A percentile compares a stretch with the other conserved stretches of the same genome.
These are phyloP conservation scores for Chinchilla lanigera DNA, from an alignment of 2,113 vertebrate genomes.

Conservation along the genomic window DNA sequence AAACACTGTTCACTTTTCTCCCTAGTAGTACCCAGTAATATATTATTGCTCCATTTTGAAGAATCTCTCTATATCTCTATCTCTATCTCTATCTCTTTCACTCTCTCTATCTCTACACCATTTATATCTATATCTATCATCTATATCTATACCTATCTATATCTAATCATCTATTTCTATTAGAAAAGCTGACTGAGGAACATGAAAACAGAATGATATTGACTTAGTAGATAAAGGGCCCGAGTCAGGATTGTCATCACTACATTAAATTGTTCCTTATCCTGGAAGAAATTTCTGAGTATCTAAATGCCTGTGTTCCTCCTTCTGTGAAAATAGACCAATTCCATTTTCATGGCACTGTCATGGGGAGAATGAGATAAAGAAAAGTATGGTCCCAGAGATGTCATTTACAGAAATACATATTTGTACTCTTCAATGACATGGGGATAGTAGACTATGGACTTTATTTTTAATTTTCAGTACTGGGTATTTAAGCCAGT, in stretches of 20 bases:
- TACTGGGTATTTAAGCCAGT: neutral
- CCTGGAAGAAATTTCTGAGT: neutral
- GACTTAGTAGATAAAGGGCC: neutral
- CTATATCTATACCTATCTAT: too few species aligned
- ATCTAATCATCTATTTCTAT: too few species aligned
- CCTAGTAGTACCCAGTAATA: neutral
- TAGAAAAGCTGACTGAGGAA: neutral
- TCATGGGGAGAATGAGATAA: neutral
- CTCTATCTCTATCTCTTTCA: too few species aligned
- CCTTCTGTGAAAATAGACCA: neutral
- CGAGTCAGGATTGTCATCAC: too few species aligned
- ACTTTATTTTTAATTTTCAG: neutral
- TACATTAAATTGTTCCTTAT: neutral
- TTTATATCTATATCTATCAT: too few species aligned
- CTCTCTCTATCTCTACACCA: too few species aligned
- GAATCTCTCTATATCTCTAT: too few species aligned
- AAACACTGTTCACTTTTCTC: neutral
- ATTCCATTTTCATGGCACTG: fast-evolving
- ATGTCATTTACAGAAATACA: neutral
- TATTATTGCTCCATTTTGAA: neutral
- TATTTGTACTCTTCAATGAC: neutral
- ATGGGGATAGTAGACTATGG: fast-evolving
- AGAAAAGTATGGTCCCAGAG: neutral
- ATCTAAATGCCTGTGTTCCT: neutral
- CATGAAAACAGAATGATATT: neutral